Evolutionary conservation across 2,888 invertebrate genomes (phyloP), one percentile per base, ranked within the genome.

Genomic region (Limulus polyphemus): DNA sequence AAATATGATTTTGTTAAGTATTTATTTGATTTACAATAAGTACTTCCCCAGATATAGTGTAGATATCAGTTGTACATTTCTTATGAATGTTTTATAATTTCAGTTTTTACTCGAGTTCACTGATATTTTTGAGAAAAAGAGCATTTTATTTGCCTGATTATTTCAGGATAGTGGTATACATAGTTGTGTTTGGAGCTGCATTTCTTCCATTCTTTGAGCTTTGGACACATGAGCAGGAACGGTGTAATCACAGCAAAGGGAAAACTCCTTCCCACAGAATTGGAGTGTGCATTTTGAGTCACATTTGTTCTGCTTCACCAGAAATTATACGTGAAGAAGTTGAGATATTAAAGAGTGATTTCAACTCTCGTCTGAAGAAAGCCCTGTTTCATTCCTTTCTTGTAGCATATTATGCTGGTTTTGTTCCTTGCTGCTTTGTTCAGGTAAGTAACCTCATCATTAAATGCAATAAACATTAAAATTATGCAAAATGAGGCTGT

Each of bases 371-470:
- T 50, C 82, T 95, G 72, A 93, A 92, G 76, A 89, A 90, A 76
- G 86, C 93, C 62, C 79, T 97, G 2, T 90, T 88, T 74, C 83
- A 86, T 69, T 88, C 93, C 0, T 82, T 92, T 55, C 77, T 89
- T 10, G 88, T 87, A 70, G 88, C 91, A 0, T 94, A 93, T 75
- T 92, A 91, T 75, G 84, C 89, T 54, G 87, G 90, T 62, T 87
- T 92, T 73, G 83, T 94, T 62, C 94, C 94, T 0, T 87, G 90
- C 72, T 87, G 88, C 74, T 91, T 94, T 80, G 87, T 90, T 49
- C 88, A 88, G 81, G 90, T 89, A 77, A 72, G 72, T 68, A 32
- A 50, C 10, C 55, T 49, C 32, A 32, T 32, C 32, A 32, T 3
- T 32, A 32, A 32, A 32, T 32, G 7, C 7, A n/a, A n/a, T n/a